Percentiles rank a stretch among this genome's conserved stretches.
phyloP scores from a whole-genome alignment of 1,140 invertebrate genomes.

The Dendrolimus punctatus region DNA sequence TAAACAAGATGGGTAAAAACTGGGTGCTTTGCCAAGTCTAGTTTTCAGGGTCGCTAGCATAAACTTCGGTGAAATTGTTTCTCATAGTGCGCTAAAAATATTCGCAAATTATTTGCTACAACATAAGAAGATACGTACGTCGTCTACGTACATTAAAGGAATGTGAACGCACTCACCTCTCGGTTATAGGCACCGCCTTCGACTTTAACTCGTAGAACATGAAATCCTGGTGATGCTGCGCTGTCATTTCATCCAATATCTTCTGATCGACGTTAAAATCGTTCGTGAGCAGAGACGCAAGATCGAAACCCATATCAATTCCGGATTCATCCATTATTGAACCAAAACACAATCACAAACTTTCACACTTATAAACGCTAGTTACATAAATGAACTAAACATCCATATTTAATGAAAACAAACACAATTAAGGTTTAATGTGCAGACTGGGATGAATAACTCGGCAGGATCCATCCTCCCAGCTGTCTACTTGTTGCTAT shows the following conservation, averaged over 20 bases:
- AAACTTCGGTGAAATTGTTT: slow-evolving; percentile 59
- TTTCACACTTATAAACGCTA: slow-evolving; percentile 41
- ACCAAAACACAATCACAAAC: slow-evolving; percentile 57
- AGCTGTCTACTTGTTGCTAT: slow-evolving; percentile 67
- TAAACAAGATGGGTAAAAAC: slow-evolving; percentile 41
- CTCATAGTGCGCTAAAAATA: slow-evolving; percentile 61
- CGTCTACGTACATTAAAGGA: not conserved
- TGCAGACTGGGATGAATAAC: slow-evolving; percentile 36
- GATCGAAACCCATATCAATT: slow-evolving; percentile 81
- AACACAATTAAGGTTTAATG: slow-evolving; percentile 45
- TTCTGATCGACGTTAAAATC: slow-evolving; percentile 72
- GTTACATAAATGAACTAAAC: slow-evolving; percentile 28
- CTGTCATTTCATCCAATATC: slow-evolving; percentile 71
- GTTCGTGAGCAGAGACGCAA: slow-evolving; percentile 74
- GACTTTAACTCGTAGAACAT: slow-evolving; percentile 81
- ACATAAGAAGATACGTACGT: slow-evolving; percentile 11
- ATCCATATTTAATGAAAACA: slow-evolving; percentile 33
- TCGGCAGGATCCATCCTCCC: slow-evolving; percentile 59
- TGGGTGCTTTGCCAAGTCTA: slow-evolving; percentile 58
- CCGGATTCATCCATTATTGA: slow-evolving; percentile 77
- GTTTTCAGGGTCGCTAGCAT: slow-evolving; percentile 54
- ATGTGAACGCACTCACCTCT: slow-evolving; percentile 71
- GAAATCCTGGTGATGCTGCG: slow-evolving; percentile 74
- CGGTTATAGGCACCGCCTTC: slow-evolving; percentile 75
- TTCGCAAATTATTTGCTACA: slow-evolving; percentile 35